Evolutionary conservation across 2,113 vertebrate species (phyloP).

Genomic region (Eublepharis macularius): DNA sequence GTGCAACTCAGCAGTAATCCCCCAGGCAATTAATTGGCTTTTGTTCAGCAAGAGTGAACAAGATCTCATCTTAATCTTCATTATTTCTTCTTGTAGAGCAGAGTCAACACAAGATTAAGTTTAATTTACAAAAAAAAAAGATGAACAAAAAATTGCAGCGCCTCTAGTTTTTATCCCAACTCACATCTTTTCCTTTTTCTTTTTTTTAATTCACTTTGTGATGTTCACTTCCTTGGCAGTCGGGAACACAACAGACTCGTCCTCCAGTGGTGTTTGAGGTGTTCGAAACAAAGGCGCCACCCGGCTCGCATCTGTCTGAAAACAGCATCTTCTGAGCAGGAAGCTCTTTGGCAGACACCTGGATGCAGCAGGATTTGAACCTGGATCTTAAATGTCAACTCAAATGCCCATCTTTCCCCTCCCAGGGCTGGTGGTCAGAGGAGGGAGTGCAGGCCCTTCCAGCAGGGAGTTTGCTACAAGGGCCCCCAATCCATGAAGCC

Average conservation of each 20-base stretch:
- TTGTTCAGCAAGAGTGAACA: slow-evolving; percentile 73
- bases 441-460: too few species aligned
- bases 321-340: too few species aligned
- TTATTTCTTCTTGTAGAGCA: slow-evolving; percentile 74
- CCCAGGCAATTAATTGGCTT: slow-evolving; percentile 73
- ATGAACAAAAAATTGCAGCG: neutral
- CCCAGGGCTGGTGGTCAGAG: too few species aligned
- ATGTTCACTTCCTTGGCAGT: neutral
- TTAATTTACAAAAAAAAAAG: slow-evolving; percentile 68
- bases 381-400: too few species aligned
- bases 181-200: neutral
- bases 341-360: too few species aligned
- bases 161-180: neutral
- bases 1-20: slow-evolving; percentile 43
- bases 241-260: neutral
- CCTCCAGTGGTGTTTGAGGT: too few species aligned
- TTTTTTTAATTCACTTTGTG: neutral
- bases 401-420: too few species aligned
- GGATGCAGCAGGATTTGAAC: too few species aligned
- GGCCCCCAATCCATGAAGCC: too few species aligned
- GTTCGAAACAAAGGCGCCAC: too few species aligned
- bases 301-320: too few species aligned
- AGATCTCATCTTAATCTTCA: slow-evolving; percentile 78
- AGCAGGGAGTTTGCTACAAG: too few species aligned
- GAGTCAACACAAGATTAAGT: slow-evolving; percentile 78